phyloP scores from a whole-genome alignment of 2,888 invertebrate species.

The Serripes groenlandicus region DNA sequence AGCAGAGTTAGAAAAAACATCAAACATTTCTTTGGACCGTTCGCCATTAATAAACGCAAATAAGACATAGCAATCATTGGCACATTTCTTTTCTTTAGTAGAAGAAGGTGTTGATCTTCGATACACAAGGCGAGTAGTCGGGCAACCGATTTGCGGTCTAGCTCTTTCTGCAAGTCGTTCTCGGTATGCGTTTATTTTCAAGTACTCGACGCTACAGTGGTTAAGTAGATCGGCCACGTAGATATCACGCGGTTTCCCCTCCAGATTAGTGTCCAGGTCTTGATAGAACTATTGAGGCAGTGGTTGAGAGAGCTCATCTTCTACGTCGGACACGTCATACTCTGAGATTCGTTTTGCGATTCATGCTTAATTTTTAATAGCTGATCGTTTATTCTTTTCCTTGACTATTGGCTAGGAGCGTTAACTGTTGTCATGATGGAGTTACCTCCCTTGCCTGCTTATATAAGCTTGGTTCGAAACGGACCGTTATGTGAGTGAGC shows the following conservation, averaged over 20 bases:
- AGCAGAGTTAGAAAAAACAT: neutral
- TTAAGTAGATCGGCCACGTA: neutral
- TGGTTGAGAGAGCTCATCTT: too few species aligned
- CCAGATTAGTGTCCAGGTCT: neutral
- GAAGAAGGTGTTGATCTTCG: neutral
- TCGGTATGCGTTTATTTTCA: neutral
- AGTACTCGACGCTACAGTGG: neutral
- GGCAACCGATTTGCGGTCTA: neutral
- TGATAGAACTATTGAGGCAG: neutral
- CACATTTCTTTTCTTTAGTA: neutral
- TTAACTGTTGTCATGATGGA: too few species aligned
- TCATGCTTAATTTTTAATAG: too few species aligned
- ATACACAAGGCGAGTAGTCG: neutral
- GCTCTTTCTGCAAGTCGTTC: slow-evolving; percentile 4
- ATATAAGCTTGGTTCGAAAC: too few species aligned
- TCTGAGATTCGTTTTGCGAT: too few species aligned
- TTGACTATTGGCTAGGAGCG: too few species aligned
- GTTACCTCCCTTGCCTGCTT: too few species aligned
- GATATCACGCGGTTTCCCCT: neutral
- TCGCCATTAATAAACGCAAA: neutral
- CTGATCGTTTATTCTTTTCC: too few species aligned
- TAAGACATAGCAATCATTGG: too few species aligned
- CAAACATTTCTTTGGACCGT: neutral
- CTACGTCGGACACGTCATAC: too few species aligned
- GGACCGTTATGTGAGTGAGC: too few species aligned